Evolutionary conservation across 2,888 invertebrate species (phyloP).

Genomic region (Opisthograptis luteolata): DNA sequence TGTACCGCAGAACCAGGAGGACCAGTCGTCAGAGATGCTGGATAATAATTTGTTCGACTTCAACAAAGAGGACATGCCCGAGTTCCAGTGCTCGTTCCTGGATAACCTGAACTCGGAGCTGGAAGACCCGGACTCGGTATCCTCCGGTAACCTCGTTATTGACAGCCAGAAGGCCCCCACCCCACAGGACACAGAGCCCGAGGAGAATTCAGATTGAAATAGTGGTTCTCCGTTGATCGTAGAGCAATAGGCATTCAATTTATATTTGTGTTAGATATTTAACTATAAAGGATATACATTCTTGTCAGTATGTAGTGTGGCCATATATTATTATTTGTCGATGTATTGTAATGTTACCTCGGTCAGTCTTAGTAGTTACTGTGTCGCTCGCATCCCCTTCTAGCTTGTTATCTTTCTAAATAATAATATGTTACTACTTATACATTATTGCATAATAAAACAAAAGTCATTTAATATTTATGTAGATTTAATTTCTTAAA

Average conservation of each 20-base stretch:
- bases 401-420: neutral
- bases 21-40: conserved; percentile 34
- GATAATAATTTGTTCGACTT: conserved; percentile 36
- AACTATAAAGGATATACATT: neutral
- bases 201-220: conserved; percentile 6
- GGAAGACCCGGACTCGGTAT: conserved; percentile 20
- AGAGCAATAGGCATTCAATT: neutral
- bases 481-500: conserved; percentile 55
- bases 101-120: conserved; percentile 34
- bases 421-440: neutral
- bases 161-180: conserved; percentile 16
- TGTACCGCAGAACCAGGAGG: conserved; percentile 16
- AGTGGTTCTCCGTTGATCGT: neutral
- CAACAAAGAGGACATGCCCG: conserved; percentile 31
- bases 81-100: conserved; percentile 37
- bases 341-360: neutral
- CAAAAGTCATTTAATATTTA: conserved; percentile 43
- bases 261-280: neutral
- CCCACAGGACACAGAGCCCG: conserved; percentile 23
- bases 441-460: conserved; percentile 39
- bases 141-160: conserved; percentile 18
- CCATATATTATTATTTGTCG: neutral
- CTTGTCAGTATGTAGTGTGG: neutral
- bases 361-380: neutral
- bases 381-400: neutral